These are phyloP conservation scores for Phasianus colchicus DNA, from an alignment of 2,113 vertebrate species.

Conservation along the genomic window DNA sequence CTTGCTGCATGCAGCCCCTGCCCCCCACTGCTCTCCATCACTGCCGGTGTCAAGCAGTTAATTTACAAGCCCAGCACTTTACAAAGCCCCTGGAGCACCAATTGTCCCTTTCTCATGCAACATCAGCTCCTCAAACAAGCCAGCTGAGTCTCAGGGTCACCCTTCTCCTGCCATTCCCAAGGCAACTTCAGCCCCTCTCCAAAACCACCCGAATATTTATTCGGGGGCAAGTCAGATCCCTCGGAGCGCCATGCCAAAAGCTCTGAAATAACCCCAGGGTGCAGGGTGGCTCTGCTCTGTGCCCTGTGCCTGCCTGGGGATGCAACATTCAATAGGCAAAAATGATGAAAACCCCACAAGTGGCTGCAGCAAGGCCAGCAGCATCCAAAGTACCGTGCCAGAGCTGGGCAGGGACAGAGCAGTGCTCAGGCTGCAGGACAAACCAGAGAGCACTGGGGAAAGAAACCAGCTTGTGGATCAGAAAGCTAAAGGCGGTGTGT, in stretches of 20 bases:
- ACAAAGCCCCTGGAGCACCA: constrained; percentile 55
- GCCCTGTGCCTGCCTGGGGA: not conserved
- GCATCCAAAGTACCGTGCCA: rapidly evolving
- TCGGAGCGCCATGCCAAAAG: not conserved
- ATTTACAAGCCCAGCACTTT: constrained; percentile 64
- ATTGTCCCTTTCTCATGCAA: constrained; percentile 51
- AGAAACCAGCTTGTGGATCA: not conserved
- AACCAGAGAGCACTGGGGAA: rapidly evolving
- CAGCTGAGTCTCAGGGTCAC: constrained; percentile 41
- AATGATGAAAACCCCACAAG: not conserved
- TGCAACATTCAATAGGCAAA: rapidly evolving
- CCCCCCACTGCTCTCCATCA: constrained; percentile 39
- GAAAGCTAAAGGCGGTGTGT: not conserved
- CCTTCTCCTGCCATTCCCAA: constrained; percentile 13
- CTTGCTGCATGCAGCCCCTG: constrained; percentile 31
- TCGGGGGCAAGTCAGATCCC: not conserved
- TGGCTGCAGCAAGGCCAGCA: not conserved
- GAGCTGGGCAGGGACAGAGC: not conserved
- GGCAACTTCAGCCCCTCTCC: not conserved
- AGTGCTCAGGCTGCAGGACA: rapidly evolving
- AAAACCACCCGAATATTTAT: not conserved
- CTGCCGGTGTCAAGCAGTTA: constrained; percentile 63
- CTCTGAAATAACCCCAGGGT: not conserved
- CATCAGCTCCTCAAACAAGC: constrained; percentile 45
- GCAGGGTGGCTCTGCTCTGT: not conserved